Conservation (phyloP, 1,140 invertebrate species). For the Chironomus tepperi region DNA sequence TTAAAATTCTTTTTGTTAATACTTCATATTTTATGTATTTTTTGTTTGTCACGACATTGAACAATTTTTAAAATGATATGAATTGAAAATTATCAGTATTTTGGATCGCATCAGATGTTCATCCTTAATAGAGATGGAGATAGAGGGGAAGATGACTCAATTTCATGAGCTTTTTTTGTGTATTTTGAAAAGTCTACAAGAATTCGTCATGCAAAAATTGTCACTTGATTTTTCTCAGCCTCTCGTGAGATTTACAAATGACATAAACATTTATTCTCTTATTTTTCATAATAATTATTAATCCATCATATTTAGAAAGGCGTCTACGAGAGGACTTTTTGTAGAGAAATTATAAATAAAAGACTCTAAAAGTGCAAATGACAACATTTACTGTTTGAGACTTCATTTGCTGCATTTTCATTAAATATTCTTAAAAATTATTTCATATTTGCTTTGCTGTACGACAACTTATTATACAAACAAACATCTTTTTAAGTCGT, state of each 20-base stretch:
- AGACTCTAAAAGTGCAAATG: background rate
- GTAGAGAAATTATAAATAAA: background rate
- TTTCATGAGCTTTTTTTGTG: background rate
- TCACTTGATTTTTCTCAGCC: background rate
- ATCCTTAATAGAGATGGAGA: too few species aligned
- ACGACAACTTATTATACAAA: too few species aligned
- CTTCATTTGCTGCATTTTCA: background rate
- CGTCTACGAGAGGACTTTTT: conserved; percentile 11
- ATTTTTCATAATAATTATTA: background rate
- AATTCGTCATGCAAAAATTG: background rate
- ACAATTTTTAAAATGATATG: conserved; percentile 16
- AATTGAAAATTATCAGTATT: conserved; percentile 19
- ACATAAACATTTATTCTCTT: background rate
- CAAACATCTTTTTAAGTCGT: too few species aligned
- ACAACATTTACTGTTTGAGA: background rate
- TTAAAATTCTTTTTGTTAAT: too few species aligned
- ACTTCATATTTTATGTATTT: background rate
- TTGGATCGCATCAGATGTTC: background rate
- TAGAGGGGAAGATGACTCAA: too few species aligned
- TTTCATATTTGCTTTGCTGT: background rate
- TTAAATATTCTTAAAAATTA: background rate
- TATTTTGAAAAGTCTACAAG: background rate
- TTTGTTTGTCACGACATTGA: background rate
- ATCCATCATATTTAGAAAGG: background rate
- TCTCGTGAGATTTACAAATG: background rate